Evolutionary conservation across 2,113 vertebrate genomes (phyloP), one percentile per base, ranked within the genome.

Genomic region (Limnothrissa miodon): DNA sequence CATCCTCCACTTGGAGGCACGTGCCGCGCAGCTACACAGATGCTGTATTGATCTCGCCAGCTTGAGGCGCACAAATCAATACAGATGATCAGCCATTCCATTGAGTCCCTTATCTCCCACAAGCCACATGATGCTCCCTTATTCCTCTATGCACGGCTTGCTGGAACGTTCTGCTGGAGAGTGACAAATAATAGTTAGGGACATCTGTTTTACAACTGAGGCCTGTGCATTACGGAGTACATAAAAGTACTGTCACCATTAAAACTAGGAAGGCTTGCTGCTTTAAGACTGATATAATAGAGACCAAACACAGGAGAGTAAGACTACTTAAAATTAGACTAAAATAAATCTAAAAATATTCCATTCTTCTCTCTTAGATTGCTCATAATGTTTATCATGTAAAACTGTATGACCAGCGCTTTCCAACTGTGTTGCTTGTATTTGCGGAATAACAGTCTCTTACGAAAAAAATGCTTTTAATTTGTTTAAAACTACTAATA

Each of bases 1-100:
- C 9, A 25, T n/a, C 89, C 90, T 87, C 86, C 91, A 85, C 92
- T 90, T 89, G 86, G 89, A 90, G 91, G 25, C 93, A 93, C 91
- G 87, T 88, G 90, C 93, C 89, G 92, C 89, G 87, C 89, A 91
- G 90, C 46, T 84, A 88, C 91, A 91, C 92, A 92, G 92, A 93
- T 90, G 91, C 86, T 84, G 82, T 89, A 94, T 94, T 92, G 93
- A 95, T 93, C 90, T 89, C 88, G 93, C 93, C 91, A 90, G 93
- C 91, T 90, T 85, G 78, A 88, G 86, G 85, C 85, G 80, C 85
- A 83, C 81, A 79, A 91, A 93, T 94, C 93, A 91, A 94, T 95
- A 87, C 39, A 79, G 90, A 91, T 93, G 94, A 95, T 94, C 93
- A 93, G 92, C 87, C 86, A 89, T 88, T 91, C 91, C 89, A 90